Base-by-base conservation (phyloP, 2,113 vertebrate genomes). In the Pipa parva region DNA sequence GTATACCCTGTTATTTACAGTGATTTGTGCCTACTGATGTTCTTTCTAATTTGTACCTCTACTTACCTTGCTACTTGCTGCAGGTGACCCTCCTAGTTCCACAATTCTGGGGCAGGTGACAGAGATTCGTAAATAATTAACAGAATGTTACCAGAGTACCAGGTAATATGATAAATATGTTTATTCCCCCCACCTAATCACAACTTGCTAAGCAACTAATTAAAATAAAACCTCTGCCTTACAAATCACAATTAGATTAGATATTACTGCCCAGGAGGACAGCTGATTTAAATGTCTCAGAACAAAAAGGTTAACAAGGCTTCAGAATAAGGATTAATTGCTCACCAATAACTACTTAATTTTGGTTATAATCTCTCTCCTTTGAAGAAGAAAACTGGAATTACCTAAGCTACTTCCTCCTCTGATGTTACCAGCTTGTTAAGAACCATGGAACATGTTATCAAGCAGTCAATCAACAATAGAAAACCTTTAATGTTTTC, bases 271-370 rank as follows among this genome's bases (percentile, higher is more conserved):
- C 75, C 3, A 26, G 68, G 74, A 79, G 78, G 73, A 82, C 80
- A 80, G 72, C 70, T 79, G 81, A 87, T 79, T 79, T 83, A 83
- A 87, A 81, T 78, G 77, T 82, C n/a, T n/a, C 80, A 77, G 63
- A 75, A 72, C 74, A 66, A 80, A 78, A 69, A 73, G 69, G 66
- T 78, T 75, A 61, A 54, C 49, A 20, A 60, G 66, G 66, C 48
- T 60, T 52, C 33, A 75, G 74, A 83, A 72, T 70, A 72, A 79
- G 71, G 79, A 81, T 72, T 72, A 83, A 75, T 72, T 70, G 26
- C 57, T 54, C 15, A 39, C 56, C n/a, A 11, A 33, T 33, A 29
- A 20, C n/a, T 20, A 9, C 17, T 61, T 26, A 42, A n/a, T 10
- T 11, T 13, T 18, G 66, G 31, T 60, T 24, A 45, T 9, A 22